Percentiles rank a stretch among this genome's conserved stretches.
Evolutionary conservation across 2,113 vertebrate genomes (phyloP).

Genomic region (Megaceryle maxima): DNA sequence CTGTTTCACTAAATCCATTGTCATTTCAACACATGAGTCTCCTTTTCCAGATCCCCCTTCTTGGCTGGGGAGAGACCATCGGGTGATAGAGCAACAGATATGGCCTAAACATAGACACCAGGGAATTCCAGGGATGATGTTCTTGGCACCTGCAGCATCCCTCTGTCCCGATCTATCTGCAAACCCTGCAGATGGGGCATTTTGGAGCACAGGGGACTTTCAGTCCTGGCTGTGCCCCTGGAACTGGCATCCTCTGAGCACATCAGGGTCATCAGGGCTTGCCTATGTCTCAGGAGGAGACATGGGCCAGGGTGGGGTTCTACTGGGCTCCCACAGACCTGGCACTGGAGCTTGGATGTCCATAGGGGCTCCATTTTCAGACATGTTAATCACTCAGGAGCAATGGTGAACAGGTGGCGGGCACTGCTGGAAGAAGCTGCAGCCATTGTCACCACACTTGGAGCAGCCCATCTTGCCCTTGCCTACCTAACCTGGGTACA

Average conservation of each 20-base stretch:
- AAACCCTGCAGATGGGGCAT: rapidly evolving
- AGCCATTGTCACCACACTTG: rapidly evolving
- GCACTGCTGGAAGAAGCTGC: rapidly evolving
- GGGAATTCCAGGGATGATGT: not conserved
- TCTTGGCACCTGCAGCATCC: not conserved
- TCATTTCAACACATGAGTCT: too few relatives aligned
- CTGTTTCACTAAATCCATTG: too few relatives aligned
- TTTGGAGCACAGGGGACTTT: not conserved
- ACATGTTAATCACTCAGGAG: rapidly evolving
- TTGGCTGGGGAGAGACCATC: too few relatives aligned
- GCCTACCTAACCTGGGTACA: rapidly evolving
- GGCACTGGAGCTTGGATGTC: rapidly evolving
- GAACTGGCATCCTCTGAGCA: not conserved
- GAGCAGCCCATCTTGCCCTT: rapidly evolving
- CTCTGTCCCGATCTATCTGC: not conserved
- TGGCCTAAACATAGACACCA: too few relatives aligned
- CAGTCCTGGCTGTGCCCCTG: not conserved
- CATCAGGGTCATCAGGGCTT: rapidly evolving
- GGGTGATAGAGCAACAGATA: too few relatives aligned
- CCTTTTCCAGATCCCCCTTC: too few relatives aligned
- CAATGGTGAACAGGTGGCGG: rapidly evolving
- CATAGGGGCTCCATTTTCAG: not conserved
- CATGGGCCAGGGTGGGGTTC: rapidly evolving
- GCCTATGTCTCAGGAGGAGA: not conserved
- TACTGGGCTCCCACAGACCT: not conserved